Conservation (phyloP, 1,140 invertebrate species). For the Patella vulgata region DNA sequence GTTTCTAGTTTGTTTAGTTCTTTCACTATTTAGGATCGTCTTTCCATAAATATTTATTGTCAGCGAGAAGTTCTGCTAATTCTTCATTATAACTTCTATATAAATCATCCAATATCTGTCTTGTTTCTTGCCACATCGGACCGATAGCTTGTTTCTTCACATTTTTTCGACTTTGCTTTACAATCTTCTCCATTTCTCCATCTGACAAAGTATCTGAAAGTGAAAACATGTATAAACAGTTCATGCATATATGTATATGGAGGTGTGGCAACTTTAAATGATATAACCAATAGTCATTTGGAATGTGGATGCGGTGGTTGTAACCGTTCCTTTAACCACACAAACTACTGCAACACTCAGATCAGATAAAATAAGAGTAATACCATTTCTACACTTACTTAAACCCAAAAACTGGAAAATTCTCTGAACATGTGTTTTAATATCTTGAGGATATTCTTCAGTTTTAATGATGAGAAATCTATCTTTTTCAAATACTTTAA, state of each 20-base stretch:
- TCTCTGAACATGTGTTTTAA: slow-evolving; percentile 82
- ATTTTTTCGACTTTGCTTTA: background rate
- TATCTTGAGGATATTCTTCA: slow-evolving; percentile 86
- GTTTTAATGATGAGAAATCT: slow-evolving; percentile 74
- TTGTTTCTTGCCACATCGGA: slow-evolving; percentile 19
- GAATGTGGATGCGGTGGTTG: too few species aligned
- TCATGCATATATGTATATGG: background rate
- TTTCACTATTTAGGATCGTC: too few species aligned
- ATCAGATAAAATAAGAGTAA: too few species aligned
- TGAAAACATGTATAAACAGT: background rate
- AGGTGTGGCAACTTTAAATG: too few species aligned
- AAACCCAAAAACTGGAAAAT: slow-evolving; percentile 71
- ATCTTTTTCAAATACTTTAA: slow-evolving; percentile 39
- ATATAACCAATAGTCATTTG: too few species aligned
- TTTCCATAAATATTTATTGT: slow-evolving; percentile 19
- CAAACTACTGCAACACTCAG: background rate
- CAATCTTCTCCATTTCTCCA: slow-evolving; percentile 9
- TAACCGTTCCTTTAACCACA: too few species aligned
- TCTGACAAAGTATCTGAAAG: slow-evolving; percentile 3
- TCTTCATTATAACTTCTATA: slow-evolving; percentile 16
- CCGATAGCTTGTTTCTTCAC: slow-evolving; percentile 15
- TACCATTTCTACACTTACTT: slow-evolving; percentile 21
- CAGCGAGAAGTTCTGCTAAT: slow-evolving; percentile 10
- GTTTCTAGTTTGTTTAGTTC: too few species aligned
- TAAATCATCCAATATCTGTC: slow-evolving; percentile 15